Percentiles rank a stretch among this genome's conserved stretches.
Evolutionary conservation across 2,888 invertebrate genomes (phyloP).

Genomic region (Eurois occulta): DNA sequence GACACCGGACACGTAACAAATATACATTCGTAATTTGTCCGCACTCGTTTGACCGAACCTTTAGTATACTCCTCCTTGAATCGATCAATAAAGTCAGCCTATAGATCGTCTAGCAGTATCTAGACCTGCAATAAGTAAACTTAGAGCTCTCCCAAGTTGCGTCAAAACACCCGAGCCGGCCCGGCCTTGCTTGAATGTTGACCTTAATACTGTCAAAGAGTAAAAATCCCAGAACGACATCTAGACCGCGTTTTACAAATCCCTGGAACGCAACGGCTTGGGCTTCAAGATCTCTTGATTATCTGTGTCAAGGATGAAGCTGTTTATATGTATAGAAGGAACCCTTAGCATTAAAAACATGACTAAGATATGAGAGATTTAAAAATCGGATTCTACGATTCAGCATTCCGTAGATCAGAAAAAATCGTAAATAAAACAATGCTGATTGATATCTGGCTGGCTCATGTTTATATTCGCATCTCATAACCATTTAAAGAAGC

Average conservation of each 20-base stretch:
- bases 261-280: conserved; percentile 33
- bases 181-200: conserved; percentile 45
- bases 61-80: background rate
- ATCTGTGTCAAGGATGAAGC: conserved; percentile 43
- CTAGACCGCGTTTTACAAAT: conserved; percentile 43
- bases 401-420: background rate
- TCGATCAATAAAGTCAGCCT: background rate
- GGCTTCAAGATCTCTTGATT: conserved; percentile 34
- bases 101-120: background rate
- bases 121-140: background rate
- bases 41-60: background rate
- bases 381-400: background rate
- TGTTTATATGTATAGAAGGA: background rate
- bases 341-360: background rate
- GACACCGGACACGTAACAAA: background rate
- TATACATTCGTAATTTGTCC: background rate
- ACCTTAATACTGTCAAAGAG: conserved; percentile 52
- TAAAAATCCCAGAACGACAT: conserved; percentile 11
- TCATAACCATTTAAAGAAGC: background rate
- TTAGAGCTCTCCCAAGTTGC: background rate
- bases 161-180: conserved; percentile 2
- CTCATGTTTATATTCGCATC: conserved; percentile 13
- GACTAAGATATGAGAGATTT: conserved; percentile 8
- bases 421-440: conserved; percentile 21
- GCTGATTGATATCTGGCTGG: background rate